Evolutionary conservation across 2,797 vertebrate species (phyloP).

Genomic region (Chloroceryle amazona): DNA sequence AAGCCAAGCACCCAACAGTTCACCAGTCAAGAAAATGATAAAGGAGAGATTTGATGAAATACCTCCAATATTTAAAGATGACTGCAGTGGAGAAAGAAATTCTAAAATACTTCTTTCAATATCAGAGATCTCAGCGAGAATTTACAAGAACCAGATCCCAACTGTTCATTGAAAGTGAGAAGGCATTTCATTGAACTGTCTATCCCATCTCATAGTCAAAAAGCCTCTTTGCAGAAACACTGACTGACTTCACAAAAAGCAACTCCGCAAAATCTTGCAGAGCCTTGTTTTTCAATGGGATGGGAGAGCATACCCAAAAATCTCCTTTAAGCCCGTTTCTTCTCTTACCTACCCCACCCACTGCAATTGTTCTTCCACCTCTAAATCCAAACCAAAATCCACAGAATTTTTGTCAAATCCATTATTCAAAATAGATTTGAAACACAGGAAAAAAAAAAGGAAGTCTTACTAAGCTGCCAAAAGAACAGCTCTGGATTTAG

Average conservation of each 20-base stretch:
- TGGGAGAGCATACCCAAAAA: not conserved
- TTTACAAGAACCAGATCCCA: not conserved
- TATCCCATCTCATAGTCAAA: not conserved
- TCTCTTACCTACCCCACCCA: not conserved
- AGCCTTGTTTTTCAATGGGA: not conserved
- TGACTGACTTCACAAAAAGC: not conserved
- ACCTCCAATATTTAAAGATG: not conserved
- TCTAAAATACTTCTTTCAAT: not conserved
- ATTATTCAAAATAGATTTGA: constrained; percentile 4
- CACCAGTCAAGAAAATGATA: not conserved
- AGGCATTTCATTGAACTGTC: not conserved
- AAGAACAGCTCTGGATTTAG: constrained; percentile 47
- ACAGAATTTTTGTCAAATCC: not conserved
- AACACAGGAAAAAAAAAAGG: not conserved
- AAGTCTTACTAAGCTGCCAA: constrained; percentile 27
- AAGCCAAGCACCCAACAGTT: not conserved
- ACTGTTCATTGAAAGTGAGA: not conserved
- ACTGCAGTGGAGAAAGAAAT: not conserved
- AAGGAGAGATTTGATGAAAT: not conserved
- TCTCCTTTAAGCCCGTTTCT: not conserved
- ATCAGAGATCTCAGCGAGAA: not conserved
- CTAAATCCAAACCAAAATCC: not conserved
- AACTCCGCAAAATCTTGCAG: not conserved
- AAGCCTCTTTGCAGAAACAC: not conserved
- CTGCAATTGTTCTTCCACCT: not conserved